A percentile compares a stretch with the other conserved stretches of the same genome.
Evolutionary conservation across 2,888 invertebrate species (phyloP).

Genomic region (Scaptomyza flava): DNA sequence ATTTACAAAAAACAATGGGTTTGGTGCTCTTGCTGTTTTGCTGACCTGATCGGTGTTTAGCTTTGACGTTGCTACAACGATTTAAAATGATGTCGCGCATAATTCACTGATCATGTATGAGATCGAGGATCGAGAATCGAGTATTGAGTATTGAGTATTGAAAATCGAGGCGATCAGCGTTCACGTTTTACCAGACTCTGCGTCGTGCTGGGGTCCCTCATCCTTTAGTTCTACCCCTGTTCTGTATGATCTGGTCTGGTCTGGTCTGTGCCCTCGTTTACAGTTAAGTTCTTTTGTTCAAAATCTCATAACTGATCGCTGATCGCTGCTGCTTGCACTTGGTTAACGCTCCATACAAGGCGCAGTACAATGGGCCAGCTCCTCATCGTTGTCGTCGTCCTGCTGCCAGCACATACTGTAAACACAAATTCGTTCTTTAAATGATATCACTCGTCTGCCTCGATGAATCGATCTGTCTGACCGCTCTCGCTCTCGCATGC

Average conservation of each 20-base stretch:
- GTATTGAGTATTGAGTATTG: conserved; percentile 30
- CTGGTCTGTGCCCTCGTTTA: conserved; percentile 60
- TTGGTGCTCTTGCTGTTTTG: conserved; percentile 31
- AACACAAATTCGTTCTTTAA: conserved; percentile 50
- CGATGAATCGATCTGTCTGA: conserved; percentile 38
- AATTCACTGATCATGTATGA: conserved; percentile 74
- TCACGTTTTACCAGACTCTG: conserved; percentile 68
- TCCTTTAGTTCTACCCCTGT: conserved; percentile 11
- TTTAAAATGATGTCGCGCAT: conserved; percentile 82
- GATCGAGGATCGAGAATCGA: conserved; percentile 40
- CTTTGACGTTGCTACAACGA: conserved; percentile 78
- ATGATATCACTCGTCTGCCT: conserved; percentile 50
- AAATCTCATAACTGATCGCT: conserved; percentile 77
- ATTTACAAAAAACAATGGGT: conserved; percentile 59
- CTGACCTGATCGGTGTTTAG: conserved; percentile 76
- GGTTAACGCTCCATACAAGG: conserved; percentile 65
- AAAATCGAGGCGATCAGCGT: conserved; percentile 35
- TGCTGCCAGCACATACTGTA: conserved; percentile 7
- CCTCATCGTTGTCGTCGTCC: conserved; percentile 4
- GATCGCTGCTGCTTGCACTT: conserved; percentile 63
- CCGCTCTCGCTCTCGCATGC: conserved; percentile 62
- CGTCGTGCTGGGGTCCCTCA: conserved; percentile 54
- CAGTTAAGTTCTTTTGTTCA: conserved; percentile 79
- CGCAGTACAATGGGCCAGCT: conserved; percentile 38
- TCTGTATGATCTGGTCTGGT: conserved; percentile 18